A percentile compares a stretch with the other conserved stretches of the same genome.
Evolutionary conservation across 2,888 invertebrate genomes (phyloP).

Genomic region (Aethes cnicana): DNA sequence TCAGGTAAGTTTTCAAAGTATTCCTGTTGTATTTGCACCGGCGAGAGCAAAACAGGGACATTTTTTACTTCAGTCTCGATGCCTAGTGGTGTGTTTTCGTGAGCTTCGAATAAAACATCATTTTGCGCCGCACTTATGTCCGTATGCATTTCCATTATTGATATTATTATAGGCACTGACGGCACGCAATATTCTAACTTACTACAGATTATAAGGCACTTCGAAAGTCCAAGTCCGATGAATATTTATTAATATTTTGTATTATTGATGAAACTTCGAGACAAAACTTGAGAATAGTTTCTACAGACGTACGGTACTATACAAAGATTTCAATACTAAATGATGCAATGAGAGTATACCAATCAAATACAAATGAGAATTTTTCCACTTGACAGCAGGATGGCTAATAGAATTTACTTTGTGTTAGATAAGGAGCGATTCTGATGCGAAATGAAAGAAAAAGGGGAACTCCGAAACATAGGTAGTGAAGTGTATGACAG

Average conservation of each 20-base stretch:
- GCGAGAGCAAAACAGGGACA: constrained; percentile 43
- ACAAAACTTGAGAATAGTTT: no score
- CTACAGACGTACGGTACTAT: no score
- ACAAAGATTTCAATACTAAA: no score
- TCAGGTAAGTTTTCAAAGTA: constrained; percentile 82
- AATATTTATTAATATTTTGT: neutral
- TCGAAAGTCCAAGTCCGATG: neutral
- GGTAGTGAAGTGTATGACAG: no score
- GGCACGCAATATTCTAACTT: constrained; percentile 13
- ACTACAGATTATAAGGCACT: constrained; percentile 18
- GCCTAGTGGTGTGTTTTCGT: constrained; percentile 19
- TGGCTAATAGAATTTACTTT: neutral
- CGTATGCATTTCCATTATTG: constrained; percentile 12
- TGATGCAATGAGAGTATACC: constrained; percentile 14
- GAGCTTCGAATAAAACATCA: constrained; percentile 23
- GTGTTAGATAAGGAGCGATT: neutral
- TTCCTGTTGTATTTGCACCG: constrained; percentile 77
- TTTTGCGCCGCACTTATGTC: constrained; percentile 11
- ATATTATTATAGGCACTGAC: neutral
- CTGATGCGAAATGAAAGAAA: neutral
- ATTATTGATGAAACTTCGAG: no score
- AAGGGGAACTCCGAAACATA: neutral
- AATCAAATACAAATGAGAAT: no score
- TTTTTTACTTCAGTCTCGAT: constrained; percentile 12
- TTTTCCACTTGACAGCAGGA: constrained; percentile 9